phyloP scores from a whole-genome alignment of 2,113 vertebrate species.

The Spea bombifrons region DNA sequence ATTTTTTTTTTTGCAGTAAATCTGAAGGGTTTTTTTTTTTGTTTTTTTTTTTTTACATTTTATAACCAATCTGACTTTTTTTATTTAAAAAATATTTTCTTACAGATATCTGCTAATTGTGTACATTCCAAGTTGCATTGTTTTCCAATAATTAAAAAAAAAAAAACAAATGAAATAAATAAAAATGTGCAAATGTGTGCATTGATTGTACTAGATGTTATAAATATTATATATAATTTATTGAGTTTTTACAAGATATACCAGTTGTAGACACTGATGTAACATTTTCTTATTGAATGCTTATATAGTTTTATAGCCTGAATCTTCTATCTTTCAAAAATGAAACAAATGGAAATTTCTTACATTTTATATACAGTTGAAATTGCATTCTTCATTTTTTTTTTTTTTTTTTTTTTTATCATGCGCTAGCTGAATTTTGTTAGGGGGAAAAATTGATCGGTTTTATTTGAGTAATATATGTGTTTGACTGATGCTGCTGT shows the following conservation, averaged over 20 bases:
- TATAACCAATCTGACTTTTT: conserved; percentile 6
- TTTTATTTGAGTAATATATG: conserved; percentile 54
- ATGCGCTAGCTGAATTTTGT: conserved; percentile 51
- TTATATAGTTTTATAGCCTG: conserved; percentile 69
- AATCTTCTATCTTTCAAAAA: conserved; percentile 66
- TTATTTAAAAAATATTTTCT: conserved; percentile 68
- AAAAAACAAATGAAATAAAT: conserved; percentile 36
- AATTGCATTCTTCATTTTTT: conserved; percentile 64
- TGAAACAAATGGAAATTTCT: conserved; percentile 59
- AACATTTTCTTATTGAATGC: conserved; percentile 74
- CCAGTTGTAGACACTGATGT: conserved; percentile 69
- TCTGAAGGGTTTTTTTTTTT: conserved; percentile 27
- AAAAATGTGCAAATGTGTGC: conserved; percentile 57
- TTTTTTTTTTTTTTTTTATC: conserved; percentile 50
- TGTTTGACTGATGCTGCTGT: conserved; percentile 68
- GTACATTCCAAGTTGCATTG: conserved; percentile 61
- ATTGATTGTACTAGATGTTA: conserved; percentile 67
- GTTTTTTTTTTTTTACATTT: not conserved
- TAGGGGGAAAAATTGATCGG: conserved; percentile 46
- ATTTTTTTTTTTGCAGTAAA: not conserved
- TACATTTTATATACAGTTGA: conserved; percentile 63
- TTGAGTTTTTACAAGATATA: conserved; percentile 75
- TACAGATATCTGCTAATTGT: conserved; percentile 66
- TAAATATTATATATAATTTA: conserved; percentile 77
- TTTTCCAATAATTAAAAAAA: conserved; percentile 55